These are phyloP conservation scores for Oscheius sp. DNA, from an alignment of 2,888 invertebrate genomes.

Conservation along the genomic window DNA sequence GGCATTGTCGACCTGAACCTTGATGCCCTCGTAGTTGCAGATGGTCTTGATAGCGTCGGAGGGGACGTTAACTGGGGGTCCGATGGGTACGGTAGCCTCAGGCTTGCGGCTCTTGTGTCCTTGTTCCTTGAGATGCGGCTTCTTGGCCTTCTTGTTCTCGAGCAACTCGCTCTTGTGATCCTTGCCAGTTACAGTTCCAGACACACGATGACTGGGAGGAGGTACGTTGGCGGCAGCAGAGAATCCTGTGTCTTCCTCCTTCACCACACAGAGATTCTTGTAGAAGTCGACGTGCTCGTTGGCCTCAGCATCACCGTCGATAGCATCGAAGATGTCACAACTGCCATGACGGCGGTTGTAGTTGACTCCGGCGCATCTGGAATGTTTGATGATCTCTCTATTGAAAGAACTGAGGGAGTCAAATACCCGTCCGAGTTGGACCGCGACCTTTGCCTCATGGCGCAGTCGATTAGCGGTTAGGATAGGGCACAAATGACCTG, in stretches of 20 bases:
- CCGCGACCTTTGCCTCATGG: too few relatives aligned
- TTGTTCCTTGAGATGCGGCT: constrained; percentile 57
- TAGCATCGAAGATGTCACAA: constrained; percentile 68
- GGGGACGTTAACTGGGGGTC: constrained; percentile 64
- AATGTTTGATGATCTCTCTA: not conserved
- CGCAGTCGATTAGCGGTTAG: too few relatives aligned
- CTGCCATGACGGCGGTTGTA: constrained; percentile 71
- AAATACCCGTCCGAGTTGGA: too few relatives aligned
- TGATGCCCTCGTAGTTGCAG: constrained; percentile 73
- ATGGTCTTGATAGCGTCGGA: constrained; percentile 70
- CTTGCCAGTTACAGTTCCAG: constrained; percentile 55
- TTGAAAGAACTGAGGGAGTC: too few relatives aligned
- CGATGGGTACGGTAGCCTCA: constrained; percentile 55
- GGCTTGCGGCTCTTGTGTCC: constrained; percentile 53
- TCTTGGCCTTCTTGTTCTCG: constrained; percentile 51
- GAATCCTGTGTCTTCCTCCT: constrained; percentile 67
- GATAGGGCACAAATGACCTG: too few relatives aligned
- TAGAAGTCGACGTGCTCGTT: constrained; percentile 72
- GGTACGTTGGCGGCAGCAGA: constrained; percentile 71
- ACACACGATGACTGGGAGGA: constrained; percentile 51
- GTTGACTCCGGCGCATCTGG: constrained; percentile 71
- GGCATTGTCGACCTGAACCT: constrained; percentile 67
- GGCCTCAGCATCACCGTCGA: constrained; percentile 63
- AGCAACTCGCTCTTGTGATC: constrained; percentile 47
- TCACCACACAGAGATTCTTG: constrained; percentile 71